phyloP scores from a whole-genome alignment of 2,113 vertebrate species.

The Chloropsis hardwickii region DNA sequence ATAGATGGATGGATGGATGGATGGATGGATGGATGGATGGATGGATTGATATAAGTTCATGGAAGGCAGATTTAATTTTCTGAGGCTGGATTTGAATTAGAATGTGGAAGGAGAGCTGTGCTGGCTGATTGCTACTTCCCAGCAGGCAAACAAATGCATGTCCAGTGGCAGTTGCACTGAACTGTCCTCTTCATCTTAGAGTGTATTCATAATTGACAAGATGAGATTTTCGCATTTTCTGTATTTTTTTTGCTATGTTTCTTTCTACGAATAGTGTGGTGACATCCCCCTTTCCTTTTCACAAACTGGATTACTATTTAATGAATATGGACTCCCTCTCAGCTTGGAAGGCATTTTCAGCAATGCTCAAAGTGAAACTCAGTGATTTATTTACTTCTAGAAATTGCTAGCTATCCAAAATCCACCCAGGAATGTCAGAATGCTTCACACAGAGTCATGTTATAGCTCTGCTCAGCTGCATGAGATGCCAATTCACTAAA shows the following conservation, averaged over 20 bases:
- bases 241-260: neutral
- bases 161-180: neutral
- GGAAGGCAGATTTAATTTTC: neutral
- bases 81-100: neutral
- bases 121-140: neutral
- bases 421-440: neutral
- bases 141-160: neutral
- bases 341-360: neutral
- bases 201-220: neutral
- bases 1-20: neutral
- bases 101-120: neutral
- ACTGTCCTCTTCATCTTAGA: neutral
- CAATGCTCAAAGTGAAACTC: neutral
- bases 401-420: neutral
- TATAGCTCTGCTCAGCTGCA: neutral
- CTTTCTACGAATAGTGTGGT: neutral
- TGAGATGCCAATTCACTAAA: neutral
- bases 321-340: neutral
- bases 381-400: neutral
- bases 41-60: neutral
- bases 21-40: neutral
- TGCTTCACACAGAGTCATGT: neutral
- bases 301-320: neutral
- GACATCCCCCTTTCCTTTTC: neutral
- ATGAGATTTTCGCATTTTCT: neutral